A percentile compares a stretch with the other conserved stretches of the same genome.
phyloP scores from a whole-genome alignment of 1,140 invertebrate genomes.

The Drosophila sturtevanti region DNA sequence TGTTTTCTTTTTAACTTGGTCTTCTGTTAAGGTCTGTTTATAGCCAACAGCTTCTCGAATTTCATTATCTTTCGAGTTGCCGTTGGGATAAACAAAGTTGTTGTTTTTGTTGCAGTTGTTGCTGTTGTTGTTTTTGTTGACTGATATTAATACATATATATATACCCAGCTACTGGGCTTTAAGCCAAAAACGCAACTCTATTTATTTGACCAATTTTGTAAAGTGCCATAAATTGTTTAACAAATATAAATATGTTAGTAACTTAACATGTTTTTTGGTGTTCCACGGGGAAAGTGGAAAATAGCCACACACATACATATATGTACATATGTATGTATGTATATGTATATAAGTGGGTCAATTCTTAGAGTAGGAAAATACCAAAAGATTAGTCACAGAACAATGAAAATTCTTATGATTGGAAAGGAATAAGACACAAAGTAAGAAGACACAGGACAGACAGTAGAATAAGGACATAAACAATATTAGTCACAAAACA shows the following conservation, averaged over 20 bases:
- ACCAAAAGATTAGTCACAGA: no score
- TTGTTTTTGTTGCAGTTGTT: slow-evolving; percentile 36
- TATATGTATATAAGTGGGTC: no score
- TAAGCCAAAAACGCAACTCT: slow-evolving; percentile 17
- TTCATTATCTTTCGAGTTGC: slow-evolving; percentile 51
- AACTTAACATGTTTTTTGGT: slow-evolving; percentile 11
- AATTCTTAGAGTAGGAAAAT: no score
- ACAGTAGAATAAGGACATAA: no score
- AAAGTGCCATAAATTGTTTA: slow-evolving; percentile 40
- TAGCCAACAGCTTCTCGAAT: slow-evolving; percentile 41
- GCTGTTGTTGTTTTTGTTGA: neutral
- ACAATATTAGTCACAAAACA: no score
- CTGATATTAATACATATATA: no score
- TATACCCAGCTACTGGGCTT: slow-evolving; percentile 42
- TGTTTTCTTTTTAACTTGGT: slow-evolving; percentile 19
- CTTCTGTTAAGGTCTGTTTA: slow-evolving; percentile 33
- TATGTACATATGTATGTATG: no score
- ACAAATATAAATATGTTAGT: slow-evolving; percentile 42
- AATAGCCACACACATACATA: no score
- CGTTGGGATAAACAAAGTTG: slow-evolving; percentile 47
- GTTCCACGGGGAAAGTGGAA: no score
- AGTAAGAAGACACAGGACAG: no score
- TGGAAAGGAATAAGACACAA: no score
- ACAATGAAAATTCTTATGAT: no score
- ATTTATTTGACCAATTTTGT: slow-evolving; percentile 39